Base-by-base conservation (phyloP, 2,888 invertebrate species). In the Gibbula magus region DNA sequence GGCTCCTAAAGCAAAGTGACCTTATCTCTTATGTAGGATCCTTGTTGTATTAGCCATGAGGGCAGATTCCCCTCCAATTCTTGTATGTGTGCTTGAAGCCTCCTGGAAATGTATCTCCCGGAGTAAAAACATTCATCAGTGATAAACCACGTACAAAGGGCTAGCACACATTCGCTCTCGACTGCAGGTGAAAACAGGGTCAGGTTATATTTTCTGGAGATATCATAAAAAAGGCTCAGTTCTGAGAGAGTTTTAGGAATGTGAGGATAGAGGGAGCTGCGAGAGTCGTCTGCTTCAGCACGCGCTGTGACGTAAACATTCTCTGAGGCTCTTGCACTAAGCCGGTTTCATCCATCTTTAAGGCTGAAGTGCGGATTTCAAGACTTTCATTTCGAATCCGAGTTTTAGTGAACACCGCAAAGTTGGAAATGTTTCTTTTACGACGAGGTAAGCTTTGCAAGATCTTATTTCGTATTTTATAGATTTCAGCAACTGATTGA, bases 251-350 rank as follows among this genome's bases (percentile, higher is more conserved):
- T 13, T 61, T 5, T 16, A 61, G 61, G 61, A 61, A 61, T 61
- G 61, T 29, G 61, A 16, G 61, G 29, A 61, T 25, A 16, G 61
- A 61, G 35, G 70, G 70, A 18, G 61, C 61, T 29, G n/a, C 25
- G 16, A 13, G 29, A 39, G 35, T 70, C 70, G 70, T 39, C 67
- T 32, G 67, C 67, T 32, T 8, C 22, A 32, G 67, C 67, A 67
- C 67, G 25, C 13, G 70, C 70, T 70, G 70, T 70, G 70, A 70
- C 70, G 70, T 70, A 70, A 70, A 35, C 70, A 70, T 20, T 45
- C 45, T 45, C 45, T 45, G 10, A 45, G 45, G 45, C 45, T 10
- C 45, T 5, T 10, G 45, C 13, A 45, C 45, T 45, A 45, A 45
- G 45, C 13, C 10, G 45, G 45, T 45, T 8, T 45, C 45, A 45